phyloP scores from a whole-genome alignment of 2,797 vertebrate species.

The Eupleurogrammus muticus region DNA sequence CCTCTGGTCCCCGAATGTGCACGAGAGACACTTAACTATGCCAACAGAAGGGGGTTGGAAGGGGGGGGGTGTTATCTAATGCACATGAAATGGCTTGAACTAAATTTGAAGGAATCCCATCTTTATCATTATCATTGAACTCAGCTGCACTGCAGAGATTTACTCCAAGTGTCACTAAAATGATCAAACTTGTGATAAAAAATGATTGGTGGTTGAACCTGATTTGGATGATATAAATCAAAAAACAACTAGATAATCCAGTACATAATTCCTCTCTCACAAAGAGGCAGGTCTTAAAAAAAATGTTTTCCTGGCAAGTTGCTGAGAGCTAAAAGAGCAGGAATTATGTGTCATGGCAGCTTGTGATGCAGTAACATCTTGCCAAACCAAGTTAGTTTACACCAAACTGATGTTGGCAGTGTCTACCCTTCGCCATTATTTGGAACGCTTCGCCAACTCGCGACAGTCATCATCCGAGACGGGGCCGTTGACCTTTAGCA shows the following conservation, averaged over 20 bases:
- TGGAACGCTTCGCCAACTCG: conserved; percentile 45
- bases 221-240: no score
- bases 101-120: conserved; percentile 7
- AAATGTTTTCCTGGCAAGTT: no score
- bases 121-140: conserved; percentile 28
- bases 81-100: conserved; percentile 22
- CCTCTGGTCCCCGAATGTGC: conserved; percentile 23
- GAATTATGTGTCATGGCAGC: neutral
- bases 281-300: no score
- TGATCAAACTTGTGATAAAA: neutral
- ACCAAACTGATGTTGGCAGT: conserved; percentile 4
- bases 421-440: conserved; percentile 29
- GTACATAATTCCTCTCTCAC: no score
- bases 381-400: neutral
- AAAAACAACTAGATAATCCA: no score
- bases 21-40: conserved; percentile 19
- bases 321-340: no score
- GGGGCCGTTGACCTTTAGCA: conserved; percentile 23
- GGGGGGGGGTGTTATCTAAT: conserved; percentile 28
- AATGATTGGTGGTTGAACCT: neutral
- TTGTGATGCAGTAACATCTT: neutral
- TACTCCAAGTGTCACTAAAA: no score
- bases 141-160: neutral
- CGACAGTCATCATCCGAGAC: conserved; percentile 32
- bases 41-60: conserved; percentile 1